Base-by-base conservation (phyloP, 2,113 vertebrate genomes). In the Muntiacus muntjak region DNA sequence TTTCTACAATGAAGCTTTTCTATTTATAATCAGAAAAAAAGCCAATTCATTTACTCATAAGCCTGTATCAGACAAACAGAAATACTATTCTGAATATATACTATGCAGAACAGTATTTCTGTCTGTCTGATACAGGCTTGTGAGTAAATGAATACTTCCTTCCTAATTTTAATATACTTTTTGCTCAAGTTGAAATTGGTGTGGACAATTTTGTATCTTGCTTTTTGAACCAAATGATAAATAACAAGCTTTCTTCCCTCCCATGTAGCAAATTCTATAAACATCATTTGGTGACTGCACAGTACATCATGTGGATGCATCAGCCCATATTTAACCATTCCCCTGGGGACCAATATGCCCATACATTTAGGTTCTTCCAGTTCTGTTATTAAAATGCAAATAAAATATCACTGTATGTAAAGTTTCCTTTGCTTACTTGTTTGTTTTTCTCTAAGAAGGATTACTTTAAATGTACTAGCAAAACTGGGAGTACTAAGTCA, bases 261-360 rank as follows among this genome's bases (percentile, higher is more conserved):
- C 25, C 9, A 1, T 2, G 15, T 40, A 26, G 45, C 55, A 95
- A 54, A 89, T 52, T 54, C 58, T 52, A n/a, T 33, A n/a, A 84
- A 52, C 2, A 7, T 21, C 16, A 26, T 50, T 92, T 26, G 86
- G 84, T 4, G 60, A 71, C 21, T 55, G 21, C 6, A 23, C 2
- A 33, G 14, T 8, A 7, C 11, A 15, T 4, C 36, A 1, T 1
- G 30, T 12, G 54, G 47, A 3, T 6, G 25, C 3, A 15, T 6
- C n/a, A 30, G 45, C 45, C 33, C 0, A 0, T 17, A 45, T 19
- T 50, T 54, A 62, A 54, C 26, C 88, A 47, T 9, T 4, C 16
- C 67, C 36, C 9, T 60, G 36, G 2, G 13, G 40, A 76, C 71
- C 7, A 3, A 40, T 60, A 58, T 0, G 17, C 47, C 43, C 36